These are phyloP conservation scores for Campoplex nolae DNA, from an alignment of 2,888 invertebrate species.

Conservation along the genomic window DNA sequence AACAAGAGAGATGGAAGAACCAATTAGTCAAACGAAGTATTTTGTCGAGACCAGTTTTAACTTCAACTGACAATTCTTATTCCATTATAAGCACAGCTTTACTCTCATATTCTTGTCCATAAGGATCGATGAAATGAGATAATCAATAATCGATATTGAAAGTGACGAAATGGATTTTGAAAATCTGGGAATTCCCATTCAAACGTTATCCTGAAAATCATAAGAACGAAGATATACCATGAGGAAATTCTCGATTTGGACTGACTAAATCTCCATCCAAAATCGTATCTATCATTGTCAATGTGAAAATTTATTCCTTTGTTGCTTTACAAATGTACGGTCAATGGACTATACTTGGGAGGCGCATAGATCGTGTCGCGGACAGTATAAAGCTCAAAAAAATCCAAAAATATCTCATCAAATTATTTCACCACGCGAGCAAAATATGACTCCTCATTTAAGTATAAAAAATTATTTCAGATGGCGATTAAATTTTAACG, in stretches of 20 bases:
- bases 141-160: not conserved
- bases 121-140: not conserved
- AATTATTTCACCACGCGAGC: not conserved
- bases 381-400: not conserved
- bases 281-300: not conserved
- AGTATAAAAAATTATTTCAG: not conserved
- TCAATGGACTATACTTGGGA: not conserved
- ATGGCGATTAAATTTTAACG: not conserved
- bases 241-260: not conserved
- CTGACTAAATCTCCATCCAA: not conserved
- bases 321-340: no score
- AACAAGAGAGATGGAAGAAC: conserved; percentile 5
- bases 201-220: not conserved
- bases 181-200: not conserved
- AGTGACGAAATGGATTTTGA: not conserved
- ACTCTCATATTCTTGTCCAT: not conserved
- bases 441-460: not conserved
- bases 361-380: not conserved
- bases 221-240: not conserved
- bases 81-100: conserved; percentile 3
- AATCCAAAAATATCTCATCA: not conserved
- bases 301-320: not conserved
- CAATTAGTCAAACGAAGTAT: conserved; percentile 66
- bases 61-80: conserved; percentile 45
- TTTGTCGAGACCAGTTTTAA: conserved; percentile 48